Conservation (phyloP, 2,888 invertebrate species). For the Cerceris ruficornis region DNA sequence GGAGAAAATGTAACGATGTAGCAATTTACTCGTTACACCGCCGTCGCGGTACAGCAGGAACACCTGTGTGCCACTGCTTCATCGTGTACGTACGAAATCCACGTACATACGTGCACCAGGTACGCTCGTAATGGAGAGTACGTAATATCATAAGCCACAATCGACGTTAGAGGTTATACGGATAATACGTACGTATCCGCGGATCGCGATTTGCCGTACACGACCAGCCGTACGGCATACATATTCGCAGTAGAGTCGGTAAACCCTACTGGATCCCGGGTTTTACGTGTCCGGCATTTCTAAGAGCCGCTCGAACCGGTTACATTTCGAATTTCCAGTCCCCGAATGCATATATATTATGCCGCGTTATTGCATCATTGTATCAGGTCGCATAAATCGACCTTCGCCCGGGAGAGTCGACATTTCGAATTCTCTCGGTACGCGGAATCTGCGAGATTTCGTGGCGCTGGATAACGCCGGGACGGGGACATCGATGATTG, state of each 20-base stretch:
- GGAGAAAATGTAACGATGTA: slow-evolving; percentile 61
- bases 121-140: slow-evolving; percentile 54
- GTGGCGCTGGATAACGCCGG: neutral
- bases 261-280: slow-evolving; percentile 67
- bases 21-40: slow-evolving; percentile 63
- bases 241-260: slow-evolving; percentile 66
- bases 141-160: slow-evolving; percentile 65
- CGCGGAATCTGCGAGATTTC: slow-evolving; percentile 8
- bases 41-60: neutral
- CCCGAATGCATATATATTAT: slow-evolving; percentile 37
- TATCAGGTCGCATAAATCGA: slow-evolving; percentile 46
- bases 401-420: slow-evolving; percentile 13
- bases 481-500: neutral
- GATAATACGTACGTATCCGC: slow-evolving; percentile 65
- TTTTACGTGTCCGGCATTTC: slow-evolving; percentile 77
- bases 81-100: neutral
- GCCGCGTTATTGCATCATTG: slow-evolving; percentile 55
- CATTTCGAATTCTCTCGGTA: slow-evolving; percentile 9
- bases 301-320: slow-evolving; percentile 64
- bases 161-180: slow-evolving; percentile 65
- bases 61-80: neutral
- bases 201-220: slow-evolving; percentile 70
- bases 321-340: slow-evolving; percentile 69
- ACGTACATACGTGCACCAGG: slow-evolving; percentile 6
- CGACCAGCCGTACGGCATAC: slow-evolving; percentile 59